These are phyloP conservation scores for Sterna hirundo DNA, from an alignment of 2,113 vertebrate species.

Conservation along the genomic window DNA sequence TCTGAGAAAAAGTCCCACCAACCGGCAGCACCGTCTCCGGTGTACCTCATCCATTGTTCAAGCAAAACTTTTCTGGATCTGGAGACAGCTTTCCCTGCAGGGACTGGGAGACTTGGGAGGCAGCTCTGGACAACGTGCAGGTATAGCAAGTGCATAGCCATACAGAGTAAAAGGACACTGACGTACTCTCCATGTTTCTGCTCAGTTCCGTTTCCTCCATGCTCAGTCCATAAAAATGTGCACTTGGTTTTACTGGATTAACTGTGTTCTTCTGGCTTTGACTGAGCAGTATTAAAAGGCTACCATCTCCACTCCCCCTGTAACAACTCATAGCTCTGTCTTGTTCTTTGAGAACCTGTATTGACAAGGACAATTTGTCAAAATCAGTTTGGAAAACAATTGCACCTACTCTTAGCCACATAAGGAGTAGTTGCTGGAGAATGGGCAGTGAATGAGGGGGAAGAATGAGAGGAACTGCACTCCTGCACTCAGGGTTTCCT, in stretches of 20 bases:
- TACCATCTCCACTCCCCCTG: not conserved
- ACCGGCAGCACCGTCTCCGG: accelerated
- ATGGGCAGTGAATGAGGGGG: not conserved
- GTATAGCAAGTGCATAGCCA: accelerated
- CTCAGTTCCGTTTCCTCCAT: not conserved
- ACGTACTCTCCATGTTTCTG: not conserved
- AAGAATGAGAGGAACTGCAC: not conserved
- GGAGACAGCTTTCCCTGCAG: not conserved
- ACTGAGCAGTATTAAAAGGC: not conserved
- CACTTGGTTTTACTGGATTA: not conserved
- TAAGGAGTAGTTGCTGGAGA: not conserved
- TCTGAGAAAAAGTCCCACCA: not conserved
- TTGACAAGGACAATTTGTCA: not conserved
- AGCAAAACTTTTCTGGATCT: not conserved
- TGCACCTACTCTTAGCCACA: not conserved
- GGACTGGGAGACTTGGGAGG: not conserved
- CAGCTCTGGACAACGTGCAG: not conserved
- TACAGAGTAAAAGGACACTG: not conserved
- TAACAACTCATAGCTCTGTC: not conserved
- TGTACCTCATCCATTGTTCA: not conserved
- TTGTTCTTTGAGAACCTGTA: not conserved
- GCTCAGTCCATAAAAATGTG: not conserved
- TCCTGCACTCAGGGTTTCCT: not conserved
- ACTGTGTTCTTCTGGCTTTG: not conserved
- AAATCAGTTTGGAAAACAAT: not conserved